These are phyloP conservation scores for Imbricaverruca yamaguchii DNA, from an alignment of 2,888 invertebrate species.

Conservation along the genomic window DNA sequence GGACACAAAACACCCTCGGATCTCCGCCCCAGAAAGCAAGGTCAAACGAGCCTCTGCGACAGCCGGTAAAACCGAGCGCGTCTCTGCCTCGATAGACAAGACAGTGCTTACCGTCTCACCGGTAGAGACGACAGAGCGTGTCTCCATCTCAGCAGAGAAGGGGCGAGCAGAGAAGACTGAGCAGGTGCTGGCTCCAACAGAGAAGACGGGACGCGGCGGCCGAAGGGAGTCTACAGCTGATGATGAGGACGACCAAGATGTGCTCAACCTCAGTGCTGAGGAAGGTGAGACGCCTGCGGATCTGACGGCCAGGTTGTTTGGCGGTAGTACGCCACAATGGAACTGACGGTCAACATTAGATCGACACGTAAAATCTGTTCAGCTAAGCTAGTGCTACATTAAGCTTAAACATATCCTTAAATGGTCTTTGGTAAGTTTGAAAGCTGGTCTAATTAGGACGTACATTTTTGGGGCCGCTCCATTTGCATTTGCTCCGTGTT, in stretches of 20 bases:
- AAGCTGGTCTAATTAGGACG: too few species aligned
- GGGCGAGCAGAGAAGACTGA: neutral
- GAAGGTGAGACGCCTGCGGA: neutral
- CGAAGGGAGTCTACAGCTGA: neutral
- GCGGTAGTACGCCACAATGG: too few species aligned
- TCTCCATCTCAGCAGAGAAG: neutral
- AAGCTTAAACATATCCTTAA: too few species aligned
- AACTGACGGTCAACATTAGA: too few species aligned
- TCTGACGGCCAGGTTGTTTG: too few species aligned
- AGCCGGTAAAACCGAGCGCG: neutral
- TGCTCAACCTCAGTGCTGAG: conserved; percentile 9
- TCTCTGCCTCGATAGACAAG: neutral
- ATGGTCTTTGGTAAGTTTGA: too few species aligned
- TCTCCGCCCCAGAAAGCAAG: neutral
- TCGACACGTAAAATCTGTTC: too few species aligned
- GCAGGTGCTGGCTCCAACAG: neutral
- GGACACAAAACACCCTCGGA: neutral
- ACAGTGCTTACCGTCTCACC: neutral
- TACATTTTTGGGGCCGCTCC: too few species aligned
- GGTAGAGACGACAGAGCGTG: neutral
- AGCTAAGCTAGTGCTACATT: too few species aligned
- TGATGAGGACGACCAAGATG: neutral
- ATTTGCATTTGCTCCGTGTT: too few species aligned
- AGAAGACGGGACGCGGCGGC: neutral
- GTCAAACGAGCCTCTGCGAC: neutral